These are phyloP conservation scores for Megaceryle torquata DNA, from an alignment of 2,113 vertebrate species.

Conservation along the genomic window DNA sequence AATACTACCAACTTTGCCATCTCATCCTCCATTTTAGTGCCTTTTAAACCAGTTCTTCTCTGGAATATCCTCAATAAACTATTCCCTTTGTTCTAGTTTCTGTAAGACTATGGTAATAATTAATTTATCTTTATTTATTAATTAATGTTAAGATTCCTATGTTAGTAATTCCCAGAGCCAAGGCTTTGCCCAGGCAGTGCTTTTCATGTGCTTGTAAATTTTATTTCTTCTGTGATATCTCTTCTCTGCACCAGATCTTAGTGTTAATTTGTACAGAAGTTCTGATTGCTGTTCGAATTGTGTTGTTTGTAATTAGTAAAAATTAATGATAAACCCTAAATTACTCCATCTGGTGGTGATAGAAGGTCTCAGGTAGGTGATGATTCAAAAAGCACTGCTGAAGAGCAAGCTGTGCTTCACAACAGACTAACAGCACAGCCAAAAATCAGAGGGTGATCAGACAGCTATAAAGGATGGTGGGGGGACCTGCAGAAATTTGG, in stretches of 20 bases:
- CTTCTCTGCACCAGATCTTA: background rate
- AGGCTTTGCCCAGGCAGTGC: background rate
- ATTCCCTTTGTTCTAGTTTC: background rate
- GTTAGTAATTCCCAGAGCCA: background rate
- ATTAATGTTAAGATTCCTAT: background rate
- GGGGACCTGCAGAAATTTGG: background rate
- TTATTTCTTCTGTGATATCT: background rate
- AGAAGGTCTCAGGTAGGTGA: background rate
- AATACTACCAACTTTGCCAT: background rate
- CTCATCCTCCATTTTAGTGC: background rate
- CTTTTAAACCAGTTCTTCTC: background rate
- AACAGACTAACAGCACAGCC: background rate
- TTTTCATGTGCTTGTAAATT: background rate
- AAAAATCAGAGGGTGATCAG: background rate
- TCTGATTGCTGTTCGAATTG: background rate
- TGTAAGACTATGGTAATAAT: background rate
- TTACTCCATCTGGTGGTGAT: background rate
- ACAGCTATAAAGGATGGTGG: background rate
- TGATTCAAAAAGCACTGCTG: background rate
- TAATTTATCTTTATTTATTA: background rate
- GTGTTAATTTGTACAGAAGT: background rate
- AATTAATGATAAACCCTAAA: background rate
- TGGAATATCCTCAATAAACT: background rate
- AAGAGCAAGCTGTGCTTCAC: background rate
- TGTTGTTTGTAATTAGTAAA: background rate